Evolutionary conservation across 2,888 invertebrate species (phyloP).

Genomic region (Bedellia somnulentella): DNA sequence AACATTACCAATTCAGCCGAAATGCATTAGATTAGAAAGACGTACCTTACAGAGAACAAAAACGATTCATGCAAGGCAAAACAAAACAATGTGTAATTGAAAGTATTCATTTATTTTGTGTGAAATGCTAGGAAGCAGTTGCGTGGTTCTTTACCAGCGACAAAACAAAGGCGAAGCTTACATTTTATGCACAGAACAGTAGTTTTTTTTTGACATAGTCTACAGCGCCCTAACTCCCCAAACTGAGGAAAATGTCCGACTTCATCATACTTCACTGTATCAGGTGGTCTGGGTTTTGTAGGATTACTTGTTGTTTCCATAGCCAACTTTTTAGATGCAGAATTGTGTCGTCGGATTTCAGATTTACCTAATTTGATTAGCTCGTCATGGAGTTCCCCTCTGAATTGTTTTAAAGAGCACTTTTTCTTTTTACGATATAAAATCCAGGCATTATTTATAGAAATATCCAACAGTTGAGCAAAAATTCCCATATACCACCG

Average conservation of each 20-base stretch:
- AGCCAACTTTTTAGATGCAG: constrained; percentile 11
- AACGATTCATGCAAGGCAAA: too few relatives aligned
- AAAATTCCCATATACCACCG: constrained; percentile 13
- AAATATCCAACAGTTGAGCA: constrained; percentile 5
- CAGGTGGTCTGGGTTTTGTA: constrained; percentile 10
- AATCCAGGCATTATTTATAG: constrained; percentile 3
- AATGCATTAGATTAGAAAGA: too few relatives aligned
- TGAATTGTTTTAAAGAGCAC: constrained; percentile 11
- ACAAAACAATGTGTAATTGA: too few relatives aligned
- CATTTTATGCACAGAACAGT: constrained; percentile 11
- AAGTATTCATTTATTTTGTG: too few relatives aligned
- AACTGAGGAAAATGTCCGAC: constrained; percentile 12
- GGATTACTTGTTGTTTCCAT: too few relatives aligned
- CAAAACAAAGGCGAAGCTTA: constrained; percentile 4
- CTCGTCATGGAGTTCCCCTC: constrained; percentile 10
- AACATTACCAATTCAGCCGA: too few relatives aligned
- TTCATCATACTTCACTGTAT: constrained; percentile 11
- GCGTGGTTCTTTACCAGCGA: constrained; percentile 9
- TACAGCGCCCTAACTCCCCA: constrained; percentile 11
- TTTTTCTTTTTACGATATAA: constrained; percentile 3
- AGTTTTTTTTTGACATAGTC: constrained; percentile 12
- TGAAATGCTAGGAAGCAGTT: constrained; percentile 11
- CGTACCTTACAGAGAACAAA: too few relatives aligned
- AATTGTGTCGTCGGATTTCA: constrained; percentile 10
- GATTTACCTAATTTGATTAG: neutral